Evolutionary conservation across 2,113 vertebrate genomes (phyloP).

Genomic region (Poeciliopsis prolifica): DNA sequence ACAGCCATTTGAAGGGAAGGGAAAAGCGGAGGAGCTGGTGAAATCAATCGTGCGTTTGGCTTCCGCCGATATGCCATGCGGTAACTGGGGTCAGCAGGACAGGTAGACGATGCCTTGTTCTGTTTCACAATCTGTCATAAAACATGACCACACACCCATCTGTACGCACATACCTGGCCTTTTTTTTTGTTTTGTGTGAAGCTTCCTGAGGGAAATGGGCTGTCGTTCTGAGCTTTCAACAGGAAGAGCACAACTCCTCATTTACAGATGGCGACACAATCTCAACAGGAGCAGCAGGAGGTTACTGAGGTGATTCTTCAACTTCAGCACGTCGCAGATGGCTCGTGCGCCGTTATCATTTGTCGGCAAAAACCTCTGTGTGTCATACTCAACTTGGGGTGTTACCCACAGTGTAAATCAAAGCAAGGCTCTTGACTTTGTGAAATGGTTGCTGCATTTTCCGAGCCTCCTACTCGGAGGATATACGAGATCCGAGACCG

Average conservation of each 20-base stretch:
- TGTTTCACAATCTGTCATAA: slow-evolving; percentile 21
- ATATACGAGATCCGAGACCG: slow-evolving; percentile 59
- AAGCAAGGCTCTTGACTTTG: slow-evolving; percentile 66
- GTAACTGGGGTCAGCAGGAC: slow-evolving; percentile 78
- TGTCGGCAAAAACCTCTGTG: slow-evolving; percentile 54
- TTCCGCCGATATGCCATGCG: slow-evolving; percentile 56
- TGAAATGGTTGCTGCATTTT: slow-evolving; percentile 61
- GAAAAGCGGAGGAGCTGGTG: slow-evolving; percentile 46
- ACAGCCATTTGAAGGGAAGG: slow-evolving; percentile 52
- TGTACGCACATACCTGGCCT: slow-evolving; percentile 8
- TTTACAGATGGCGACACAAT: slow-evolving; percentile 50
- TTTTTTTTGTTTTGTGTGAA: slow-evolving; percentile 27
- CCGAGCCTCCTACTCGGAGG: slow-evolving; percentile 59
- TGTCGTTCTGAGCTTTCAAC: slow-evolving; percentile 41
- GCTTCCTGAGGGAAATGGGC: slow-evolving; percentile 19
- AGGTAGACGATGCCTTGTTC: slow-evolving; percentile 25
- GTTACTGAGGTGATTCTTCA: slow-evolving; percentile 69
- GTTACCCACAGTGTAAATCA: slow-evolving; percentile 71
- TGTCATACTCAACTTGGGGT: slow-evolving; percentile 54
- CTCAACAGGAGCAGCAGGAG: slow-evolving; percentile 55
- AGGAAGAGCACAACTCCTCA: slow-evolving; percentile 40
- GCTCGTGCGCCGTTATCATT: slow-evolving; percentile 57
- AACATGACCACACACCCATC: slow-evolving; percentile 35
- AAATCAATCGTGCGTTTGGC: slow-evolving; percentile 73
- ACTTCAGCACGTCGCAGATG: slow-evolving; percentile 65